Percentiles rank a stretch among this genome's conserved stretches.
Conservation (phyloP, 2,797 vertebrate genomes). For the Botia almorhae region DNA sequence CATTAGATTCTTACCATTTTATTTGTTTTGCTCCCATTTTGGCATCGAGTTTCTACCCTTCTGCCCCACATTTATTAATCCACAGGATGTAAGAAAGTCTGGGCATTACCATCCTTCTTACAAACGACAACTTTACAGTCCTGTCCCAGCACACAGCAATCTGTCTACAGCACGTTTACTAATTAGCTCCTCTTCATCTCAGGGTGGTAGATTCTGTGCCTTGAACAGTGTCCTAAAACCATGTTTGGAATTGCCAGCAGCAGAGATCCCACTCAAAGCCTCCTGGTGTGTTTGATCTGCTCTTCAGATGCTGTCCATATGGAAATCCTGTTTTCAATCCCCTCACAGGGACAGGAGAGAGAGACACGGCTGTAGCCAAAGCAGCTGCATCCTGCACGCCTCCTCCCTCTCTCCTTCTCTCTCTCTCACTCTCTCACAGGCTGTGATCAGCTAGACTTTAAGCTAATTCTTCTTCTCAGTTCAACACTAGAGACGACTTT, state of each 20-base stretch:
- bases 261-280: slow-evolving; percentile 27
- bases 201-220: background rate
- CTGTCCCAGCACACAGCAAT: slow-evolving; percentile 12
- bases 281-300: slow-evolving; percentile 2
- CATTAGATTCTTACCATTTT: slow-evolving; percentile 83
- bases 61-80: slow-evolving; percentile 39
- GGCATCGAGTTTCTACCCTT: slow-evolving; percentile 61
- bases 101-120: slow-evolving; percentile 46
- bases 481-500: background rate
- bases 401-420: slow-evolving; percentile 29
- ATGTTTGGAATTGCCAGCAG: background rate
- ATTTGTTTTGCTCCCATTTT: slow-evolving; percentile 88
- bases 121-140: slow-evolving; percentile 29
- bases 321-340: slow-evolving; percentile 57
- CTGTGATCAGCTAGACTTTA: background rate
- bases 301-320: slow-evolving; percentile 55
- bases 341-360: slow-evolving; percentile 48
- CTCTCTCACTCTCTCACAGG: slow-evolving; percentile 25
- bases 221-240: background rate
- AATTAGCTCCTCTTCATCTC: slow-evolving; percentile 29
- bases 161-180: slow-evolving; percentile 18
- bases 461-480: slow-evolving; percentile 34
- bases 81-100: slow-evolving; percentile 28
- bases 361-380: slow-evolving; percentile 42
- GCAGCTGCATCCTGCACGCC: slow-evolving; percentile 61